Conservation (phyloP, 2,888 invertebrate species). For the Leucania comma region DNA sequence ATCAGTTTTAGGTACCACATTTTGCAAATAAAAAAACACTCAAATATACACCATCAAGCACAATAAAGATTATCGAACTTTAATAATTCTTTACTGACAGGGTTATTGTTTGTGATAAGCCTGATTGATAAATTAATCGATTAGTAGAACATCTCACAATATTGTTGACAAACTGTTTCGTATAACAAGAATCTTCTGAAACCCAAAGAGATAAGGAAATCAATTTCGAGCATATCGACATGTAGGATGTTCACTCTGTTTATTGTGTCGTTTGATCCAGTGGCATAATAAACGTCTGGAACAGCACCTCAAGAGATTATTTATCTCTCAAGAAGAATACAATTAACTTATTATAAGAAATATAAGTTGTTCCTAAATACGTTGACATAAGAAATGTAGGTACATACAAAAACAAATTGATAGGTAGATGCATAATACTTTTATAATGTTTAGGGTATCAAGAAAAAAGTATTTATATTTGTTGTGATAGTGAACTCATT, state of each 20-base stretch:
- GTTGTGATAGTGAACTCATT: no score
- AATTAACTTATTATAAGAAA: no score
- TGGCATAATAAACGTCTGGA: background rate
- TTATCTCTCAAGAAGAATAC: no score
- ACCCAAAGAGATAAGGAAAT: conserved; percentile 4
- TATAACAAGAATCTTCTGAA: background rate
- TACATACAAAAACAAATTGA: no score
- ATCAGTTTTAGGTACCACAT: background rate
- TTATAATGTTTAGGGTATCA: no score
- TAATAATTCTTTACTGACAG: background rate
- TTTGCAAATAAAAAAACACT: background rate
- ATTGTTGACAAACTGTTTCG: background rate
- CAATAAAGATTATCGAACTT: background rate
- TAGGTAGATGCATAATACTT: no score
- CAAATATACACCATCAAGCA: background rate
- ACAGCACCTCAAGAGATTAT: background rate
- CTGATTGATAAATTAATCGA: background rate
- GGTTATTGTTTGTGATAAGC: background rate
- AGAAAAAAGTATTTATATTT: no score
- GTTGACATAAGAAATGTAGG: no score
- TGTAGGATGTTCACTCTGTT: background rate
- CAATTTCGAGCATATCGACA: background rate
- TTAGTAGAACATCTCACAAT: background rate
- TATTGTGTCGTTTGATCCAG: background rate
- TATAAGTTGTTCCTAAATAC: no score